Evolutionary conservation across 2,888 invertebrate genomes (phyloP), one percentile per base, ranked within the genome.

Genomic region (Anthophora plumipes): DNA sequence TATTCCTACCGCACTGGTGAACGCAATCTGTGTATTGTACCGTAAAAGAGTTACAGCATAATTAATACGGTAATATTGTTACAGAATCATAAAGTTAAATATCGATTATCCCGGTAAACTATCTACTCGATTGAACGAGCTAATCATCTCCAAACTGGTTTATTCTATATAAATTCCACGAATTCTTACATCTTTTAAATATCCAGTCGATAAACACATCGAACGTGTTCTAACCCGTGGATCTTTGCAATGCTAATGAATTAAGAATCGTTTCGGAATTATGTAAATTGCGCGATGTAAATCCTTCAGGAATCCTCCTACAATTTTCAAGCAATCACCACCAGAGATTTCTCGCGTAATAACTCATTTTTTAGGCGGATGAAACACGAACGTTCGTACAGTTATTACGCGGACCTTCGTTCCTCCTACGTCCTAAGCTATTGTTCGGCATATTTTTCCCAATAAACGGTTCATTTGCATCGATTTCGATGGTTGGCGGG

Each of bases 381-480:
- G n/a, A n/a, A 50, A 61, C 57, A 11, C 22, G 54, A 68, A 50
- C 41, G 14, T 17, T 22, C 46, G 1, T 9, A 17, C 50, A 20
- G 9, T 61, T 50, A 68, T 67, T 80, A 64, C 50, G 11, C n/a
- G 14, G 52, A 7, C 20, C 69, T 17, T 12, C 48, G 37, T 31
- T 43, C 22, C n/a, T 41, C 31, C 54, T 22, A 37, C 46, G 71
- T 50, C 25, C 46, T n/a, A n/a, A n/a, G 20, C 59, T 20, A 79
- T 80, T 80, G 80, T 78, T 71, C 60, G 54, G 31, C 25, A 52
- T 54, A 68, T 77, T 84, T 80, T 83, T 52, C 46, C 74, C 79
- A 60, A 83, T 74, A 64, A 87, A 80, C 68, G 70, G 69, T 87
- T 82, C 82, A 70, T 87, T 85, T 75, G 72, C 78, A 82, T 80